Conservation (phyloP, 2,797 vertebrate genomes). For the Neomorphus geoffroyi region DNA sequence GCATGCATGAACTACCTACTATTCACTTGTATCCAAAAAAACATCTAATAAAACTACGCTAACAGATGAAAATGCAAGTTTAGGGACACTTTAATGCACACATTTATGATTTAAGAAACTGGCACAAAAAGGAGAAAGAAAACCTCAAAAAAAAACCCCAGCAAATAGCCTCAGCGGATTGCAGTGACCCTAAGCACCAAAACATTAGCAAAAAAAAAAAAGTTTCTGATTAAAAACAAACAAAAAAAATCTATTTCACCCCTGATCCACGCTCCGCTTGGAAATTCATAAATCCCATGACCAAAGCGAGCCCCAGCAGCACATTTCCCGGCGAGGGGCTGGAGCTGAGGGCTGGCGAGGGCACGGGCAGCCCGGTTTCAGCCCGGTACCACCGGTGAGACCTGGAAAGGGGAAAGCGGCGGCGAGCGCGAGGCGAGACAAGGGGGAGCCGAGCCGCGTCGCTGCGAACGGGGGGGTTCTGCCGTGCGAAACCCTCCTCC, state of each 20-base stretch:
- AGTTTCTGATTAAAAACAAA: not conserved
- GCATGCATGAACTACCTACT: fast-evolving
- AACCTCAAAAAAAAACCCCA: fast-evolving
- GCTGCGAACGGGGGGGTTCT: not conserved
- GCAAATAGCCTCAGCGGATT: fast-evolving
- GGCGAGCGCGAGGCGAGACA: not conserved
- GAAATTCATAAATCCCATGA: not conserved
- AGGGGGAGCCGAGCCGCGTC: not conserved
- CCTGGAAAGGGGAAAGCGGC: not conserved
- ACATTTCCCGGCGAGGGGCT: no score
- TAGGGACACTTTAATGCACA: not conserved
- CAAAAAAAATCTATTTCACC: not conserved
- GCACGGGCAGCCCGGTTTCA: no score
- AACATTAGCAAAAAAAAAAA: not conserved
- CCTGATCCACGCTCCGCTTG: not conserved
- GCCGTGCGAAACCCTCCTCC: not conserved
- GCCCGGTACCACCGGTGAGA: no score
- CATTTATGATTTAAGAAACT: not conserved
- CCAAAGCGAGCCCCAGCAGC: not conserved
- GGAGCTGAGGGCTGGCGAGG: no score
- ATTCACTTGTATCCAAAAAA: not conserved
- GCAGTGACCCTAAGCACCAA: not conserved
- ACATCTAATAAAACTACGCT: not conserved
- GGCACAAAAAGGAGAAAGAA: not conserved
- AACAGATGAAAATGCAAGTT: not conserved